Conservation (phyloP, 2,888 invertebrate species). For the Tinea semifulvella region DNA sequence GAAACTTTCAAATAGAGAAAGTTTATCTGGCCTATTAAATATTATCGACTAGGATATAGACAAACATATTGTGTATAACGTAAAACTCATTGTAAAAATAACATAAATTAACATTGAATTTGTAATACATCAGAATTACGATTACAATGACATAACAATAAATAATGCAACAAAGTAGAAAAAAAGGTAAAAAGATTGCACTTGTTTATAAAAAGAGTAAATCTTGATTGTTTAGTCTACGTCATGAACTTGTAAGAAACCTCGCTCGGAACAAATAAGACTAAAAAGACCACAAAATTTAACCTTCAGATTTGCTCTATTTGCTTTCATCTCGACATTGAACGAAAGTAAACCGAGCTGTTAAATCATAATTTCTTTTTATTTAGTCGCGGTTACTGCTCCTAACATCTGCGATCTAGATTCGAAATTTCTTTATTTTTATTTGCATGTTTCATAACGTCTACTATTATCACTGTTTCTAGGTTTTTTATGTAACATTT, state of each 20-base stretch:
- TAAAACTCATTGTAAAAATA: not conserved
- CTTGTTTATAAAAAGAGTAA: constrained; percentile 16
- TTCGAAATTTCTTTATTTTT: constrained; percentile 21
- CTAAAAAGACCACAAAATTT: constrained; percentile 2
- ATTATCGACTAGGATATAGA: not conserved
- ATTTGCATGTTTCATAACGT: constrained; percentile 13
- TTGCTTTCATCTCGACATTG: constrained; percentile 27
- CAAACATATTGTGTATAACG: not conserved
- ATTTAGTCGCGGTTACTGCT: constrained; percentile 11
- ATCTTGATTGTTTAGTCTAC: constrained; percentile 15
- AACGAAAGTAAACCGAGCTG: constrained; percentile 26
- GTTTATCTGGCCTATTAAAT: not conserved
- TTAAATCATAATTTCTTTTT: constrained; percentile 26
- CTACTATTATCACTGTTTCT: not conserved
- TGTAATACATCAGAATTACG: not conserved
- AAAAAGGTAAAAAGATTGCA: too few species aligned
- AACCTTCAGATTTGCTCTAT: constrained; percentile 27
- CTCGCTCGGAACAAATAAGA: constrained; percentile 3
- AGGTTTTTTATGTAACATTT: constrained; percentile 5
- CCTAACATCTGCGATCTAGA: constrained; percentile 8
- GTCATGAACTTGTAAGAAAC: not conserved
- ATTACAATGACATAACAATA: not conserved
- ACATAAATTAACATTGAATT: not conserved
- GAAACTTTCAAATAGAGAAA: not conserved
- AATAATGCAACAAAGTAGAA: not conserved